A percentile compares a stretch with the other conserved stretches of the same genome.
These are phyloP conservation scores for Macquaria australasica DNA, from an alignment of 2,113 vertebrate species.

Conservation along the genomic window DNA sequence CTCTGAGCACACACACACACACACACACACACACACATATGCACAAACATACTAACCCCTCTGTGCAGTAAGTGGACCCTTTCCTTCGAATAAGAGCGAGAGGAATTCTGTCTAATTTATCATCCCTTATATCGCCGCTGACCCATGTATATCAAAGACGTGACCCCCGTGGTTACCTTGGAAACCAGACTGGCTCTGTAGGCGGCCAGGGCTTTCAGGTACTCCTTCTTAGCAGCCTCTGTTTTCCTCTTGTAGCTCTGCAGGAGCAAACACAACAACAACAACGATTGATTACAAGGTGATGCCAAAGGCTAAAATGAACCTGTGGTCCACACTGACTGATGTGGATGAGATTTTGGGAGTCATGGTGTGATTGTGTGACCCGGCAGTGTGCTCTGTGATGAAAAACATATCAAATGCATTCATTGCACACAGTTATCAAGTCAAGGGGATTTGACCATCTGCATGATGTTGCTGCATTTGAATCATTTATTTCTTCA, in stretches of 20 bases:
- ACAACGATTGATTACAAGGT: constrained; percentile 73
- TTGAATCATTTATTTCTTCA: constrained; percentile 21
- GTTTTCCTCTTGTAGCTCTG: constrained; percentile 99
- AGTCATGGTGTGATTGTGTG: constrained; percentile 47
- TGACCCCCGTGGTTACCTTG: constrained; percentile 92
- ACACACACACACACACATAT: constrained; percentile 9
- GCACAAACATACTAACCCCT: constrained; percentile 27
- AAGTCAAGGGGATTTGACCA: constrained; percentile 35
- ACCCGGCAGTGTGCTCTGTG: constrained; percentile 12
- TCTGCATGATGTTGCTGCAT: constrained; percentile 40
- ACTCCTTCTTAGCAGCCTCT: constrained; percentile 99
- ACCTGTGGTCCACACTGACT: constrained; percentile 45
- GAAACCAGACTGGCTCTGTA: constrained; percentile 99
- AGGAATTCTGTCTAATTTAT: constrained; percentile 86
- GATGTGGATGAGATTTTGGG: constrained; percentile 57
- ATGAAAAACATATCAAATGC: constrained; percentile 42
- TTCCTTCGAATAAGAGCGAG: constrained; percentile 71
- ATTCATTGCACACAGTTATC: constrained; percentile 39
- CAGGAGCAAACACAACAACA: constrained; percentile 82
- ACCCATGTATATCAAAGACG: constrained; percentile 86
- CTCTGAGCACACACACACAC: constrained; percentile 64
- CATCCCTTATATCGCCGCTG: constrained; percentile 84
- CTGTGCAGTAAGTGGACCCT: constrained; percentile 57
- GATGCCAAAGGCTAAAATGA: constrained; percentile 67
- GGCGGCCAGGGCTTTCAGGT: constrained; percentile 98